Evolutionary conservation across 2,797 vertebrate species (phyloP).

Genomic region (Dromococcyx pavoninus): DNA sequence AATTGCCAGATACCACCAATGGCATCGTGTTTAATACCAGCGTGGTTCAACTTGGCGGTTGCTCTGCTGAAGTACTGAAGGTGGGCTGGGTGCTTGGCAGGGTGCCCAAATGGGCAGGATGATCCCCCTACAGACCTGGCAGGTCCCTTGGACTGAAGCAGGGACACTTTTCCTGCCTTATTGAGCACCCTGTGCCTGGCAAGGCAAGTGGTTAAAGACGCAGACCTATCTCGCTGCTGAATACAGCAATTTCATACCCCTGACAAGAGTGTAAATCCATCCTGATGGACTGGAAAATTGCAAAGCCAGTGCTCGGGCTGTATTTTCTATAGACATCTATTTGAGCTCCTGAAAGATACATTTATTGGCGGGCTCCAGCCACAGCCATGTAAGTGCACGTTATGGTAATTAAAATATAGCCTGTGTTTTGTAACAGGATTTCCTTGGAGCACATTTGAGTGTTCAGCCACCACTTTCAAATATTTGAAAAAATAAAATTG

Average conservation of each 20-base stretch:
- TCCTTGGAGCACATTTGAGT: conserved; percentile 36
- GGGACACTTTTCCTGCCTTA: not conserved
- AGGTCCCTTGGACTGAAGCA: rapidly evolving
- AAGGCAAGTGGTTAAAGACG: not conserved
- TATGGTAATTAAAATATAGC: conserved; percentile 55
- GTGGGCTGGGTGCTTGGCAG: not conserved
- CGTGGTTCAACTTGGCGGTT: rapidly evolving
- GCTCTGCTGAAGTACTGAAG: not conserved
- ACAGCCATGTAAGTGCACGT: conserved; percentile 36
- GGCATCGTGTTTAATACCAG: rapidly evolving
- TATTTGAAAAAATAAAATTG: conserved; percentile 40
- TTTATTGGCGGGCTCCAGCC: conserved; percentile 24
- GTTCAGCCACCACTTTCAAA: conserved; percentile 36
- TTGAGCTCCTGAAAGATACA: conserved; percentile 3
- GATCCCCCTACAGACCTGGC: not conserved
- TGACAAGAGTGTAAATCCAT: conserved; percentile 26
- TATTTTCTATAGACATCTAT: not conserved
- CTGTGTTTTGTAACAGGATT: conserved; percentile 58
- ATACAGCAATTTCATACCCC: not conserved
- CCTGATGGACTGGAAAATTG: conserved; percentile 62
- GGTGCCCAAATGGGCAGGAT: not conserved
- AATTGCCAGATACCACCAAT: rapidly evolving
- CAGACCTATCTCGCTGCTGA: not conserved
- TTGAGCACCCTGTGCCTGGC: not conserved
- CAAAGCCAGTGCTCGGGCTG: not conserved